Evolutionary conservation across 1,140 invertebrate species (phyloP).

Genomic region (Popillia japonica): DNA sequence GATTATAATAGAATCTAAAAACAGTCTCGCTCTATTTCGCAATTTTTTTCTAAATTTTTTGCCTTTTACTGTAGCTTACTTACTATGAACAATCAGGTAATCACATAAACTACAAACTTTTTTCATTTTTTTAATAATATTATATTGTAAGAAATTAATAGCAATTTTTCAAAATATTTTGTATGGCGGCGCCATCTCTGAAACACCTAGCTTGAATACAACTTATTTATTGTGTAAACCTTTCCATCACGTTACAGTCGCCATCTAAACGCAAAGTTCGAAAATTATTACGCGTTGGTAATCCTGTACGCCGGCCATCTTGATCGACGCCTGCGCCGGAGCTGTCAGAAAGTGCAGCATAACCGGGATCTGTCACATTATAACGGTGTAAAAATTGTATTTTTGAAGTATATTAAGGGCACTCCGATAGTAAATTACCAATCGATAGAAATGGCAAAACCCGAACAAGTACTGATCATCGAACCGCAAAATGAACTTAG

Average conservation of each 20-base stretch:
- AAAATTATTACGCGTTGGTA: neutral
- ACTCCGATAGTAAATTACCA: conserved; percentile 38
- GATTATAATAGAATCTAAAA: no score
- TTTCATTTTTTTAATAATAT: no score
- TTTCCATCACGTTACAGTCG: neutral
- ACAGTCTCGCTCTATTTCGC: no score
- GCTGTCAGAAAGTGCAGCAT: conserved; percentile 55
- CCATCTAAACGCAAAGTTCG: neutral
- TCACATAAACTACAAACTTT: no score
- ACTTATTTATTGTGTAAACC: neutral
- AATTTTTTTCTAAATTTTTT: no score
- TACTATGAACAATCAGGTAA: no score
- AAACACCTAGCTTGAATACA: neutral
- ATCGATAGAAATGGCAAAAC: conserved; percentile 56
- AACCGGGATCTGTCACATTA: conserved; percentile 55
- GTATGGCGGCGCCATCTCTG: neutral
- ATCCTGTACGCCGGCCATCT: conserved; percentile 40
- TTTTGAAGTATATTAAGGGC: conserved; percentile 41
- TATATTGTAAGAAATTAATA: no score
- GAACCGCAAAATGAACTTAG: conserved; percentile 76
- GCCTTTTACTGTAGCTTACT: no score
- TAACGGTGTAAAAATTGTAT: conserved; percentile 25
- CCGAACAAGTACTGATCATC: conserved; percentile 75
- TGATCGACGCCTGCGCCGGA: conserved; percentile 48
- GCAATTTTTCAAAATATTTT: no score